Base-by-base conservation (phyloP, 2,113 vertebrate genomes). In the Sapajus apella region DNA sequence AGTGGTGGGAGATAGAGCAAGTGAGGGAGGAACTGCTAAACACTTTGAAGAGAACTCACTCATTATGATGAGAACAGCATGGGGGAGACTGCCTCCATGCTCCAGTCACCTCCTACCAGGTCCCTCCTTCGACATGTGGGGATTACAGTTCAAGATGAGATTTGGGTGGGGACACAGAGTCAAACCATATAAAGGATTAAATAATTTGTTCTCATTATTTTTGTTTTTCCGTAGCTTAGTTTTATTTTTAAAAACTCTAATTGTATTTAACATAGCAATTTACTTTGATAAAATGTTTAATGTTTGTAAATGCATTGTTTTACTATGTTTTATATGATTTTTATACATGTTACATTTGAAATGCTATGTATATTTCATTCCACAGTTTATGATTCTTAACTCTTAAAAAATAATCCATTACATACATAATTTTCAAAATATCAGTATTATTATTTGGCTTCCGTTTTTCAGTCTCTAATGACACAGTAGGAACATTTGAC, bases 401-500 rank as follows among this genome's bases (percentile, higher is more conserved):
- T 75, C 21, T 66, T 75, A 80, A 83, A 92, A 92, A 89, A 55
- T 70, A 56, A 92, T 68, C 10, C n/a, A 68, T 66, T 81, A 27
- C 85, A 66, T 87, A 87, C 91, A 43, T 72, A 79, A 55, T 90
- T 86, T 55, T 55, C 90, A 92, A 21, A 97, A 87, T 76, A 83
- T 20, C 11, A 96, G n/a, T 64, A 85, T 58, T 95, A 68, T n/a
- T 81, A 55, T 70, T 85, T 94, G 64, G 40, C 20, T 93, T 50
- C 40, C 84, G 16, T 70, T 37, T 79, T 92, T 87, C 47, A 93
- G 70, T 95, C 72, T 47, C n/a, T 93, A 90, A 47, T 50, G 68
- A 35, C 35, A 79, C 21, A 75, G 0, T 90, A n/a, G 23, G 32
- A 90, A 58, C 37, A 14, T 92, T 90, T 90, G 58, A 73, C 23